Evolutionary conservation across 2,888 invertebrate species (phyloP).

Genomic region (Patella caerulea): DNA sequence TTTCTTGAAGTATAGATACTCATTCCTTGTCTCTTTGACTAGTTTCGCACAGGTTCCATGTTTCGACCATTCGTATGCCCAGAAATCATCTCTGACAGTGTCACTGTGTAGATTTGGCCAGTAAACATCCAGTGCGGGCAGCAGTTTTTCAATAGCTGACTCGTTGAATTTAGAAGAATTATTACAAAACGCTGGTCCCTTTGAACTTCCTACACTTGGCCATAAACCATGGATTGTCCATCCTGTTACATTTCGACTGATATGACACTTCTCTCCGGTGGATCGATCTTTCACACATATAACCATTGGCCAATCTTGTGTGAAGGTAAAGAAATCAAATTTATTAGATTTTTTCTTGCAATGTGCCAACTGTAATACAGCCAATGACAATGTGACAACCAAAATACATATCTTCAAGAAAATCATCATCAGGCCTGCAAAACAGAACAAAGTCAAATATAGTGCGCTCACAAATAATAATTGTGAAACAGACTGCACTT

Average conservation of each 20-base stretch:
- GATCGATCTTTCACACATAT: neutral
- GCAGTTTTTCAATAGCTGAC: neutral
- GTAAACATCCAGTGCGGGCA: neutral
- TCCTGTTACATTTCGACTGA: neutral
- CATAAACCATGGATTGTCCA: neutral
- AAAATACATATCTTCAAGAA: no score
- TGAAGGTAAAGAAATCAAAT: neutral
- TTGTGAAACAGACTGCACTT: no score
- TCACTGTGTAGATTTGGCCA: neutral
- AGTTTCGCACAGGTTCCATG: neutral
- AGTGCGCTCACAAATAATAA: no score
- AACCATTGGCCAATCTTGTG: neutral
- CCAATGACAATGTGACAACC: neutral
- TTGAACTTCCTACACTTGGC: neutral
- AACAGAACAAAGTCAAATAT: no score
- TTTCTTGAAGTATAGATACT: neutral
- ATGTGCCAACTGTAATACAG: no score
- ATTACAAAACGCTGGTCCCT: neutral
- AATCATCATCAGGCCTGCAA: no score
- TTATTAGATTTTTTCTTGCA: no score
- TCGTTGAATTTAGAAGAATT: neutral
- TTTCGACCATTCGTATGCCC: neutral
- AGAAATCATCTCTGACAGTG: neutral
- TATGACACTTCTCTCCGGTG: neutral
- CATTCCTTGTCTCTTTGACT: neutral